Evolutionary conservation across 2,797 vertebrate species (phyloP).

Genomic region (Ciconia nigra): DNA sequence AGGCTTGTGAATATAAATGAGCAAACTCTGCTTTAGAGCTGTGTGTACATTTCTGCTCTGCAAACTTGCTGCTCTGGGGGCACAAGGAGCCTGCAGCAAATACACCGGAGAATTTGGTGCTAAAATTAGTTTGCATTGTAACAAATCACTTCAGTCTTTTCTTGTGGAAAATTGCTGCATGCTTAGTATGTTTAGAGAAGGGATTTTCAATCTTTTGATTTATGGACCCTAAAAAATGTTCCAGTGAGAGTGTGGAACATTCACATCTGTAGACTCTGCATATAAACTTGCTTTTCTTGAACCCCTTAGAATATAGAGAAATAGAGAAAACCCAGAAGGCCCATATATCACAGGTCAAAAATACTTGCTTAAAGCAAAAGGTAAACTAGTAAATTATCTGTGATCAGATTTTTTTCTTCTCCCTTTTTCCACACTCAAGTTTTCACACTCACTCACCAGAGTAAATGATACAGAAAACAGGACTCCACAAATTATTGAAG

Average conservation of each 20-base stretch:
- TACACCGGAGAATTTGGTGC: neutral
- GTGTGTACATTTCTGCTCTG: neutral
- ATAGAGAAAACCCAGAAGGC: neutral
- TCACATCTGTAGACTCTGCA: neutral
- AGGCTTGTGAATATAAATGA: neutral
- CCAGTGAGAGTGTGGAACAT: neutral
- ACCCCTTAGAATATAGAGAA: neutral
- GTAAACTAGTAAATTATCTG: neutral
- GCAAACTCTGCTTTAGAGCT: neutral
- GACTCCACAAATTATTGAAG: neutral
- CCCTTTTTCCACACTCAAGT: neutral
- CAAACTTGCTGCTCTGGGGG: neutral
- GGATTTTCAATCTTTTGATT: constrained; percentile 33
- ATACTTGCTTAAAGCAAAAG: neutral
- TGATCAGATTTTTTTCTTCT: neutral
- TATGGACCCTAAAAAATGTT: neutral
- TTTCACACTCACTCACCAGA: neutral
- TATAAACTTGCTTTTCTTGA: neutral
- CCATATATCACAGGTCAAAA: neutral
- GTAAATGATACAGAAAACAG: neutral
- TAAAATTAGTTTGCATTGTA: neutral
- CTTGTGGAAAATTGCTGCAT: constrained; percentile 35
- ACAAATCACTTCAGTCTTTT: neutral
- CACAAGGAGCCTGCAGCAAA: neutral
- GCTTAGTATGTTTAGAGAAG: neutral